phyloP scores from a whole-genome alignment of 2,113 vertebrate genomes.

The Cisticola juncidis region DNA sequence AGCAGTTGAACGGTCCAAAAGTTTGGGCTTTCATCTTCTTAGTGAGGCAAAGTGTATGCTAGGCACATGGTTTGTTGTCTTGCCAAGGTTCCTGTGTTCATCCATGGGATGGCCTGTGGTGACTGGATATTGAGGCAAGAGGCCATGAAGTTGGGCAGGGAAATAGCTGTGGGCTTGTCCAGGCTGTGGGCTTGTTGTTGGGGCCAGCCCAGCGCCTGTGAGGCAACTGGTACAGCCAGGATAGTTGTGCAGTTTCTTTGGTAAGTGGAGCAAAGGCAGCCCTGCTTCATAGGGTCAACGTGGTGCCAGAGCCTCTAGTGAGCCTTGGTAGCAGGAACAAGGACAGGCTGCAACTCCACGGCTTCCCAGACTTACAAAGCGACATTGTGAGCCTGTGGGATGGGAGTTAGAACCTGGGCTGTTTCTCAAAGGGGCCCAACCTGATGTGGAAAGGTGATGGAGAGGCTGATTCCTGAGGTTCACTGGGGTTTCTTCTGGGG shows the following conservation, averaged over 20 bases:
- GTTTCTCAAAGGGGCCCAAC: fast-evolving
- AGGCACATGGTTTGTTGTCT: background rate
- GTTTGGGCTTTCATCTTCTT: background rate
- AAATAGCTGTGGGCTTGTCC: background rate
- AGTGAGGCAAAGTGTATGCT: background rate
- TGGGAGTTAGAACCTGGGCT: background rate
- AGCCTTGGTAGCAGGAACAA: background rate
- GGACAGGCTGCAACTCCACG: background rate
- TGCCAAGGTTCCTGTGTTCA: background rate
- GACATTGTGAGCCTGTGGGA: fast-evolving
- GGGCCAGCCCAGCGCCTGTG: background rate
- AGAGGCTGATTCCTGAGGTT: background rate
- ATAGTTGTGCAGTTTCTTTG: background rate
- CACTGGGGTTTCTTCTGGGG: background rate
- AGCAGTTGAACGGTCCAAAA: background rate
- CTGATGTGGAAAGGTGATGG: background rate
- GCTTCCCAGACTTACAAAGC: background rate
- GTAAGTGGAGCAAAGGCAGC: fast-evolving
- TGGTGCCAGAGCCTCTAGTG: background rate
- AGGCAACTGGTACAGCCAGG: fast-evolving
- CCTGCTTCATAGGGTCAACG: fast-evolving
- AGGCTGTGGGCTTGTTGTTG: background rate
- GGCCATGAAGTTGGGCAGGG: background rate
- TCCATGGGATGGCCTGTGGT: background rate
- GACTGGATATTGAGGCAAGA: background rate